Base-by-base conservation (phyloP, 2,113 vertebrate genomes). In the Scartelaos histophorus region DNA sequence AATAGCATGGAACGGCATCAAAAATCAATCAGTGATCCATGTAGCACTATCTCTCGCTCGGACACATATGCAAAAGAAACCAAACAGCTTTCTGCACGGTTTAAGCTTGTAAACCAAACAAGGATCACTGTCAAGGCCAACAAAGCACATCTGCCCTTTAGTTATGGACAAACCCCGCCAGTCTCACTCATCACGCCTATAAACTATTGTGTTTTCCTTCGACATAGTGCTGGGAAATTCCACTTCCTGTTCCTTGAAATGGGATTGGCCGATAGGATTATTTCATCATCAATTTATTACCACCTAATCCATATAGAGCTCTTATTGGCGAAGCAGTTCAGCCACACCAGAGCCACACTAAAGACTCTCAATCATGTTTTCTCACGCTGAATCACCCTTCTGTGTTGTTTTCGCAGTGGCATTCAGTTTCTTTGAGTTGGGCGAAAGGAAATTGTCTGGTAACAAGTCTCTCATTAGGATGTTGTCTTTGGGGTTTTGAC, bases 201-300 rank as follows among this genome's bases (percentile, higher is more conserved):
- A 84, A 87, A 85, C 72, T 65, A 80, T 78, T 29, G 17, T 72
- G 86, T 82, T 69, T 79, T 54, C 82, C 68, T 90, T 85, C 87
- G 80, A 88, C 84, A 82, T 71, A 81, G 54, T 66, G 74, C 83
- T 85, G 82, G 83, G 84, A 88, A 92, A 82, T 65, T 69, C 38
- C 0, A 85, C 84, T 90, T 90, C 81, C 85, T 66, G 57, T 84
- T 70, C 66, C 71, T 73, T 69, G 38, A 76, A 83, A 74, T 38
- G 68, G 75, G 79, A 85, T 90, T 85, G 82, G 76, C 85, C 78
- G 79, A 85, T 72, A 45, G 70, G 73, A 87, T 87, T 85, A 87
- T 84, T 82, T 84, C 81, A 90, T 87, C 83, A 84, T 71, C 69
- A 79, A 74, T 87, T 89, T 87, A 89, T 92, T 85, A 78, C 70